Conservation (phyloP, 2,113 vertebrate genomes). For the Alosa alosa region DNA sequence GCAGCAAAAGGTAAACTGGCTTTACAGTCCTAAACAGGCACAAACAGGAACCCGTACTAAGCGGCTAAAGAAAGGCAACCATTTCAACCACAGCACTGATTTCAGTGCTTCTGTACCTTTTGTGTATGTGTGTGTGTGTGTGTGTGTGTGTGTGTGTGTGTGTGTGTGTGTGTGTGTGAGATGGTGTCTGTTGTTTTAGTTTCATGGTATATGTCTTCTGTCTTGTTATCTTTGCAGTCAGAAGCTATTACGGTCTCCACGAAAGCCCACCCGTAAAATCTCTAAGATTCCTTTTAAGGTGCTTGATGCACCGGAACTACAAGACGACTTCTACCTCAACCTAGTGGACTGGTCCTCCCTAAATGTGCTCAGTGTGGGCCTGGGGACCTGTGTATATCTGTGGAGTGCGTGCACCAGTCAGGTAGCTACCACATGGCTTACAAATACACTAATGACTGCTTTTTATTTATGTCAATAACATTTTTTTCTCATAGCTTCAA, state of each 20-base stretch:
- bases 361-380: constrained; percentile 94
- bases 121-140: neutral
- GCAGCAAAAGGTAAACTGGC: constrained; percentile 90
- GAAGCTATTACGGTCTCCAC: constrained; percentile 90
- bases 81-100: neutral
- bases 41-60: too few species aligned
- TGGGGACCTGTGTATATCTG: constrained; percentile 96
- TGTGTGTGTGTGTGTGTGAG: neutral
- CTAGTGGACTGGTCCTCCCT: constrained; percentile 98
- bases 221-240: constrained; percentile 71
- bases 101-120: neutral
- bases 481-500: neutral
- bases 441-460: too few species aligned
- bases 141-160: neutral
- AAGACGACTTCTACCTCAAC: constrained; percentile 99
- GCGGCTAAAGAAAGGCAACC: too few species aligned
- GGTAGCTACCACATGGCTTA: constrained; percentile 61
- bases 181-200: neutral
- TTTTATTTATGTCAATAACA: neutral
- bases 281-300: constrained; percentile 99
- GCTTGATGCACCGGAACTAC: constrained; percentile 92
- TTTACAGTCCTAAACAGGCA: neutral
- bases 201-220: neutral
- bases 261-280: constrained; percentile 96
- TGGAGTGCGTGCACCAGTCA: constrained; percentile 99